Base-by-base conservation (phyloP, 1,140 invertebrate species). In the Odontomachus brunneus region DNA sequence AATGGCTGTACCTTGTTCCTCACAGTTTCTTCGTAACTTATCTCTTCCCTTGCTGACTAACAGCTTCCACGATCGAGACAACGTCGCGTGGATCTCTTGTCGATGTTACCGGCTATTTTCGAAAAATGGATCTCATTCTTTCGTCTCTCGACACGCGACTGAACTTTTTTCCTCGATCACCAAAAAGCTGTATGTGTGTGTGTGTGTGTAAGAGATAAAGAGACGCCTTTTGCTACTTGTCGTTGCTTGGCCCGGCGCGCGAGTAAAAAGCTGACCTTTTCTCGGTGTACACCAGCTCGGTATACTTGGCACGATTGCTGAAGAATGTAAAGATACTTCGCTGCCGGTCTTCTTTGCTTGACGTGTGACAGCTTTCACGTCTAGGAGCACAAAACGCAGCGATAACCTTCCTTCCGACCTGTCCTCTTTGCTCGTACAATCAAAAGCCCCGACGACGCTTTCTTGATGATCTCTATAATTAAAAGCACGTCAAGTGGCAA, bases 401-500 rank as follows among this genome's bases (percentile, higher is more conserved):
- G 51, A 57, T 38, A 19, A 51, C 7, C 62, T 38, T n/a, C 38
- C 48, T 33, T 22, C 12, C 17, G 49, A 53, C 0, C 75, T 57
- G 38, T 17, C 26, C 14, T 26, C 44, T 5, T 12, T 51, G 24
- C 22, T 19, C 49, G 29, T 3, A 14, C 24, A 19, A 33, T 63
- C 24, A 49, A 48, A 26, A 57, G 33, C 24, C 24, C 48, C 53
- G 33, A 29, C 33, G 66, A 22, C 15, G 14, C 62, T 53, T 63
- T 63, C 14, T 69, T 78, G 33, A 71, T 57, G 65, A 71, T 71
- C 3, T 59, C 44, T 71, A 80, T 71, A 71, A 80, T 80, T 44
- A 80, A 80, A 80, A 80, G 14, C 29, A 44, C 33, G 33, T 17
- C 24, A 17, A 57, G n/a, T 48, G 14, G 15, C 44, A 80, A 80